Base-by-base conservation (phyloP, 2,113 vertebrate genomes). In the Okapia johnstoni region DNA sequence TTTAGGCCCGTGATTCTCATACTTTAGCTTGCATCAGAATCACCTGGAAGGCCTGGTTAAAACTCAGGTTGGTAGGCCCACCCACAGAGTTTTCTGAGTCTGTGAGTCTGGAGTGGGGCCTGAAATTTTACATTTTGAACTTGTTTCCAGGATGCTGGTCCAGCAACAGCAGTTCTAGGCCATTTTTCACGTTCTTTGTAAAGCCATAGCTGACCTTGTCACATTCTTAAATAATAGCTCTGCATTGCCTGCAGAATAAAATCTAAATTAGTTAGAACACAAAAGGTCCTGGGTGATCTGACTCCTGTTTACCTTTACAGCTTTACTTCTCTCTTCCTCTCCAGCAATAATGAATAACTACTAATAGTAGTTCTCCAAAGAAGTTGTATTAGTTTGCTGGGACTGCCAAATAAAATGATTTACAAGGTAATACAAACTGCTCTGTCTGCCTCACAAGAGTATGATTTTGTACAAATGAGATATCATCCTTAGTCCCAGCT, bases 71-170 rank as follows among this genome's bases (percentile, higher is more conserved):
- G 48, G 15, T 85, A 61, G 50, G 83, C 26, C 43, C 36, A 55
- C 40, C 23, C 33, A 58, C 11, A 25, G 25, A 66, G 10, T 80
- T 86, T 85, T 87, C 12, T 79, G 12, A 81, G 28, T 73, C 50
- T 73, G 54, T 60, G 12, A 63, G 28, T 70, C 55, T 73, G 60
- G 52, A 12, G 2, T 73, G 28, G 25, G 6, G 25, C 57, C 52
- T 76, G 66, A 86, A 85, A 28, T 54, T 94, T 54, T 93, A 60
- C 66, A 46, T 85, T 97, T 93, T 48, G 73, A 92, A 91, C 58
- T 93, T 58, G 46, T 94, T 79, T 28, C 12, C 36, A 90, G 46
- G 55, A 52, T 52, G 30, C 50, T 85, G n/a, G 46, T 90, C 50
- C 43, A 23, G 52, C 66, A 96, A 95, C 66, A 70, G 85, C 30